Evolutionary conservation across 2,888 invertebrate species (phyloP).

Genomic region (Choristoneura rosaceana): DNA sequence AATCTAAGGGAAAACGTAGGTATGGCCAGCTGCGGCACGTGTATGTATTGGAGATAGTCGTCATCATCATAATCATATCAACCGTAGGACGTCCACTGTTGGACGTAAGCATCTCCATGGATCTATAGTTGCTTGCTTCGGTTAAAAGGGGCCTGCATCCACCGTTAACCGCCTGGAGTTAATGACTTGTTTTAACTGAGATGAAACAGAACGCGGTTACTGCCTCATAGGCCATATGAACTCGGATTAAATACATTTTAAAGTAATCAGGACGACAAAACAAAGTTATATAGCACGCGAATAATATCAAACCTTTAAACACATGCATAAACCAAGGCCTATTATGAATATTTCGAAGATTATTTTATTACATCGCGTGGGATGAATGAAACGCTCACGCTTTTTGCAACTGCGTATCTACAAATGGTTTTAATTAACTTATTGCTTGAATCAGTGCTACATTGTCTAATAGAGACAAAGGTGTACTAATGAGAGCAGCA

Average conservation of each 20-base stretch:
- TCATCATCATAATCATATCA: too few relatives aligned
- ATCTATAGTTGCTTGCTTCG: too few relatives aligned
- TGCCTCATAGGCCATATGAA: too few relatives aligned
- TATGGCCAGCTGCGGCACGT: too few relatives aligned
- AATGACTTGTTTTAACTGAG: neutral
- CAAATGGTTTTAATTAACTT: constrained; percentile 37
- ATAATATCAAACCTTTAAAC: neutral
- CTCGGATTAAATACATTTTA: neutral
- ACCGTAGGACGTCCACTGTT: too few relatives aligned
- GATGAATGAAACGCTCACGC: neutral
- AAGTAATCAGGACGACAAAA: neutral
- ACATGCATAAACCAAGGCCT: neutral
- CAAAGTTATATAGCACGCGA: neutral
- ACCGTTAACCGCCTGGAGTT: too few relatives aligned
- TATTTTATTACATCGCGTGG: constrained; percentile 1
- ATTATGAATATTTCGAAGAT: neutral
- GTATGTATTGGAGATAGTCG: too few relatives aligned
- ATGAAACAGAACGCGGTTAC: neutral
- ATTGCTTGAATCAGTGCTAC: constrained; percentile 45
- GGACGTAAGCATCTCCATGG: too few relatives aligned
- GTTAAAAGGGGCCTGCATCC: too few relatives aligned
- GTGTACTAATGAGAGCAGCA: constrained; percentile 60
- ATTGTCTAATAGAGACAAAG: constrained; percentile 65
- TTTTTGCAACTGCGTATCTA: constrained; percentile 1
- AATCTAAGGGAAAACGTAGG: too few relatives aligned